Evolutionary conservation across 2,888 invertebrate species (phyloP).

Genomic region (Calliphora vomitoria): DNA sequence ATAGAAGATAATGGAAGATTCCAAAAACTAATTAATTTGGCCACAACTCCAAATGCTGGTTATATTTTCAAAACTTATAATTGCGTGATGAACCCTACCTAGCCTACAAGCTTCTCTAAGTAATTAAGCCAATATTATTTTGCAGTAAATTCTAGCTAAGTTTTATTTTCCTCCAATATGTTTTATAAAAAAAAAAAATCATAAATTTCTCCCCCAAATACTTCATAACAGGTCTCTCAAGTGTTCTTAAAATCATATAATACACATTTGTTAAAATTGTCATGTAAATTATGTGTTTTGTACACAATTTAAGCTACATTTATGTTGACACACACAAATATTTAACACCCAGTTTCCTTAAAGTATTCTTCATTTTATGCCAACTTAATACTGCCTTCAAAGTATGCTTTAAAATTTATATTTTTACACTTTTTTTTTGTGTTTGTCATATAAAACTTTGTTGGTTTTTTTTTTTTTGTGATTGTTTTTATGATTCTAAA

Average conservation of each 20-base stretch:
- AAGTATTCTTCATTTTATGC: slow-evolving; percentile 24
- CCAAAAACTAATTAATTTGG: too few relatives aligned
- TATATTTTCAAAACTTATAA: too few relatives aligned
- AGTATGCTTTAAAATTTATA: slow-evolving; percentile 43
- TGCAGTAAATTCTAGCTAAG: too few relatives aligned
- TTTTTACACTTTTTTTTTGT: slow-evolving; percentile 6
- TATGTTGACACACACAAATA: slow-evolving; percentile 1
- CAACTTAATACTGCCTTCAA: background rate
- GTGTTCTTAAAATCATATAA: background rate
- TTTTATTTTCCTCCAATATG: too few relatives aligned
- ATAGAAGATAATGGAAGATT: too few relatives aligned
- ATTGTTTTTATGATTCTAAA: slow-evolving; percentile 43
- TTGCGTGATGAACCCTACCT: too few relatives aligned
- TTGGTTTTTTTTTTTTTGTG: background rate
- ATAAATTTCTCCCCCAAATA: too few relatives aligned
- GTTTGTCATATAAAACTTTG: slow-evolving; percentile 22
- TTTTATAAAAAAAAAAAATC: too few relatives aligned
- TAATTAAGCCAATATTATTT: too few relatives aligned
- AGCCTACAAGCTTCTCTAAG: too few relatives aligned
- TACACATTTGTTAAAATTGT: background rate
- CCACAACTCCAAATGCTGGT: too few relatives aligned
- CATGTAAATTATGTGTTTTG: slow-evolving; percentile 10
- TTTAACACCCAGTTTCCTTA: background rate
- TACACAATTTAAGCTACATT: background rate
- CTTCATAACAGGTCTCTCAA: background rate